These are phyloP conservation scores for Dreissena polymorpha DNA, from an alignment of 1,140 invertebrate genomes.

Conservation along the genomic window DNA sequence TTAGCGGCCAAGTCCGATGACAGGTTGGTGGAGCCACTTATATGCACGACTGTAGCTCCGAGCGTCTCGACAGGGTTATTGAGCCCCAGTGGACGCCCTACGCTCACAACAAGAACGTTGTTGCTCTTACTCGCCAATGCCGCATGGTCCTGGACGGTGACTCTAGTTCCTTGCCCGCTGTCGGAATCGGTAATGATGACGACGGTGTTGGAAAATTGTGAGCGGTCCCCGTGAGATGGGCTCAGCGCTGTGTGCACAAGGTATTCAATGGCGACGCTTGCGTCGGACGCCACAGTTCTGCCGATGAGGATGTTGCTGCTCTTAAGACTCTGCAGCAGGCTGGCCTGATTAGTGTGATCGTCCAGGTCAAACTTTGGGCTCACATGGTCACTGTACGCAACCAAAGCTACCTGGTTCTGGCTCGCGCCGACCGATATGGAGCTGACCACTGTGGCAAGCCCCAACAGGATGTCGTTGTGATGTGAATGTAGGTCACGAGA, in stretches of 20 bases:
- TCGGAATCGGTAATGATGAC: conserved; percentile 18
- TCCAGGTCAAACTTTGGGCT: conserved; percentile 12
- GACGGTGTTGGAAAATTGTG: conserved; percentile 9
- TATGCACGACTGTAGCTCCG: background rate
- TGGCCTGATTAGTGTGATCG: background rate
- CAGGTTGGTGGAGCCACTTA: background rate
- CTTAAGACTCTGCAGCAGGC: background rate
- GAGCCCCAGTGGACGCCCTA: background rate
- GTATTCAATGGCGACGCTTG: background rate
- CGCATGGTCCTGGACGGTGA: background rate
- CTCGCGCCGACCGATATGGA: conserved; percentile 7
- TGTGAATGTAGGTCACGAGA: background rate
- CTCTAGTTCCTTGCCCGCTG: background rate
- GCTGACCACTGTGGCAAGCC: background rate
- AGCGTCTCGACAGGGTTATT: background rate
- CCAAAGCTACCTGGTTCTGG: conserved; percentile 9
- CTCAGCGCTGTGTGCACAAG: background rate
- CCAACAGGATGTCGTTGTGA: background rate
- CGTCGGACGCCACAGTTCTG: background rate
- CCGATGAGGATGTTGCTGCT: background rate
- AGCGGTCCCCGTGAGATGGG: conserved; percentile 11
- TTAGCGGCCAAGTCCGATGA: background rate
- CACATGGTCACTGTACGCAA: background rate
- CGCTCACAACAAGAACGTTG: conserved; percentile 23
- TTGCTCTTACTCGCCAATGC: background rate